Base-by-base conservation (phyloP, 2,797 vertebrate genomes). In the Echiichthys vipera region DNA sequence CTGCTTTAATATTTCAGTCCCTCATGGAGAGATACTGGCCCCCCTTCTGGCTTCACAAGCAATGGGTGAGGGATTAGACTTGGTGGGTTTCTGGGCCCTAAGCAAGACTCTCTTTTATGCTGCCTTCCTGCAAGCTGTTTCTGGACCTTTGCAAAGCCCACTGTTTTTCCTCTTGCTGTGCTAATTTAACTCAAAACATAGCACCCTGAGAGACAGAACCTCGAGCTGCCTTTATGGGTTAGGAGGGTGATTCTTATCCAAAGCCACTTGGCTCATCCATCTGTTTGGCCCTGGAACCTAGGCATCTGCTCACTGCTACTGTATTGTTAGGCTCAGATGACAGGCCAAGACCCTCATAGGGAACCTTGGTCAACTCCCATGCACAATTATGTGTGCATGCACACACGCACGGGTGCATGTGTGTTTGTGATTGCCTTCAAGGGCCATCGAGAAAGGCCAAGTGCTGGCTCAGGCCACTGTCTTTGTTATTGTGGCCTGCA, bases 271-370 rank as follows among this genome's bases (percentile, higher is more conserved):
- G 93, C 77, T 72, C 77, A 84, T 92, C 93, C 94, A 93, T 94
- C 92, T 94, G 93, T 91, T 94, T 95, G 93, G 94, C 93, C 84
- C 80, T 65, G 71, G 81, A 92, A 87, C 83, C 71, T 69, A 65
- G 90, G 92, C 94, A 94, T 93, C 94, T 95, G 94, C 89, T 94
- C 84, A 79, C 81, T 73, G 88, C 92, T 92, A 94, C 93, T 94
- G 94, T 94, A 94, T 94, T 94, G 94, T 94, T 90, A 89, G 91
- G 88, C 83, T 95, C 89, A 94, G 93, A 95, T 92, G 94, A 93
- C 81, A 89, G 89, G 94, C 95, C 94, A 95, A 92, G 90, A 91
- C 87, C 88, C 92, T 92, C 86, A 71, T 70, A 88, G 92, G 93
- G 88, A 85, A 80, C 78, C 72, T 81, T 77, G 84, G 80, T 92